Evolutionary conservation across 2,888 invertebrate species (phyloP).

Genomic region (Troides oblongomaculatus): DNA sequence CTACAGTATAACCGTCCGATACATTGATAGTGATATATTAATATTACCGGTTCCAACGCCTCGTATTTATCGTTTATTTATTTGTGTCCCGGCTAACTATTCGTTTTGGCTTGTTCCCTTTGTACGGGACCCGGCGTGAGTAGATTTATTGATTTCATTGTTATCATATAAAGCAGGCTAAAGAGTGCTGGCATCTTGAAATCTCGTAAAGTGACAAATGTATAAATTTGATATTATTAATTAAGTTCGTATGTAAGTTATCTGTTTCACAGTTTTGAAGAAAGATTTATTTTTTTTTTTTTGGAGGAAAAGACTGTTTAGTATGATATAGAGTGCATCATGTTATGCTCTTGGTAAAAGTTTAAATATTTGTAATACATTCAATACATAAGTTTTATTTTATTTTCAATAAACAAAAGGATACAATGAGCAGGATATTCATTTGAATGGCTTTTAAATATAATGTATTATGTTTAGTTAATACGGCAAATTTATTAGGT

Average conservation of each 20-base stretch:
- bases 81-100: constrained; percentile 33
- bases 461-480: no score
- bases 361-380: no score
- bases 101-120: constrained; percentile 29
- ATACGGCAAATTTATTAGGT: no score
- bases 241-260: neutral
- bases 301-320: no score
- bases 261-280: neutral
- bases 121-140: constrained; percentile 4
- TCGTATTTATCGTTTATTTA: constrained; percentile 35
- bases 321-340: no score
- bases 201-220: neutral
- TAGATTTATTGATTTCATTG: constrained; percentile 29
- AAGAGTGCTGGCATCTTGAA: neutral
- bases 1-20: constrained; percentile 34
- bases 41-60: constrained; percentile 33
- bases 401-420: no score
- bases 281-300: neutral
- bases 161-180: constrained; percentile 16
- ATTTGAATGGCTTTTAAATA: no score
- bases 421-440: no score
- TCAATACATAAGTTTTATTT: no score
- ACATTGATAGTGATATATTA: constrained; percentile 42
- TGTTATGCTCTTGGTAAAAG: no score
- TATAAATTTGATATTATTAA: neutral